Base-by-base conservation (phyloP, 2,113 vertebrate genomes). In the Euleptes europaea region DNA sequence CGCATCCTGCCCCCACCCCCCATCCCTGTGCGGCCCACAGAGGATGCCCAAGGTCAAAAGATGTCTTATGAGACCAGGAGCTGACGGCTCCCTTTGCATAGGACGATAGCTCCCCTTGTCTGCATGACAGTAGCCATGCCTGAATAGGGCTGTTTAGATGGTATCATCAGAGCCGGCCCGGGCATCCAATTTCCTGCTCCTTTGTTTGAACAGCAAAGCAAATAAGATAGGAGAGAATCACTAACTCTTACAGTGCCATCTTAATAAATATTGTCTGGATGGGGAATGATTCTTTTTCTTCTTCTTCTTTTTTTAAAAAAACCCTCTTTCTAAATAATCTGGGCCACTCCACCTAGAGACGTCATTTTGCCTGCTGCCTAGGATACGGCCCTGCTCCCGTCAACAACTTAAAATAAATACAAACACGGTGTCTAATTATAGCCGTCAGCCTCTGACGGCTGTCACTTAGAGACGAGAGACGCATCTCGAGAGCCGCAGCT, bases 201-300 rank as follows among this genome's bases (percentile, higher is more conserved):
- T 38, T 69, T 81, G 44, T 81, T 81, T 70, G 65, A 70, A 81
- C 67, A 51, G 33, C 47, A 81, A 81, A 81, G n/a, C 49, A 35
- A 70, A 81, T 81, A 70, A 81, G 66, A 81, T 70, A 70, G 67
- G 40, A 75, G 28, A 70, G 44, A 51, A 31, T 70, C 21, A n/a
- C 23, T 14, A 70, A 44, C 60, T 33, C 63, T 17, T 4, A 31
- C n/a, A 2, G 13, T 8, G 6, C 23, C 1, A 8, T 28, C 44
- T 49, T 35, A 51, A 70, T 81, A 70, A 81, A 81, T 1, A 35
- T n/a, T 1, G 11, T 23, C n/a, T 15, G 12, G 78, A 69, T 35
- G n/a, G 33, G 78, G 31, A 21, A 10, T 1, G 5, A 33, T 47
- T 49, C 14, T 5, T 67, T 67, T 47, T 40, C 13, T 51, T 60